Base-by-base conservation (phyloP, 2,113 vertebrate species). In the Phasianus colchicus region DNA sequence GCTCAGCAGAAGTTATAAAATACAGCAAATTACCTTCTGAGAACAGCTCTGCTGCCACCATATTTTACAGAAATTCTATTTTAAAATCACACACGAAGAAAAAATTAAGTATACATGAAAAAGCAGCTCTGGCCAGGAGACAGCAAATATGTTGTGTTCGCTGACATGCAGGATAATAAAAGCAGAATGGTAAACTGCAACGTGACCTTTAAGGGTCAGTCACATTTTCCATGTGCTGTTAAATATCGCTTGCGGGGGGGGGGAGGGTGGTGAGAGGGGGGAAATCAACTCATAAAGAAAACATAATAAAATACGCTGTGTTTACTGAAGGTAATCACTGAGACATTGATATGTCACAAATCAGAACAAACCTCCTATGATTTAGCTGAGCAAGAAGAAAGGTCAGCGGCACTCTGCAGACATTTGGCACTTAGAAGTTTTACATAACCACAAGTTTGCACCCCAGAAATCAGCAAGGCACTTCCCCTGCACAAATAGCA, bases 191-290 rank as follows among this genome's bases (percentile, higher is more conserved):
- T 11, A 55, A 79, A 45, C 25, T 20, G n/a, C 43, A 57, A 77
- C 27, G 80, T 90, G 97, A 96, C 96, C 96, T 97, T 95, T 96
- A 61, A 63, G 72, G 96, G 95, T 96, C 92, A 90, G 88, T 89
- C 97, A 96, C 91, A 96, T 95, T 97, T 95, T 97, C 98, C 94
- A 38, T 83, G 96, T 19, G 13, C 91, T 87, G 74, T 74, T 93
- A 94, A 95, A 91, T 30, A 71, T 60, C 78, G 42, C 58, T 63
- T 34, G 48, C 67, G 71, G 71, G 77, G 61, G 83, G 38, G 14
- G 1, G 65, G 52, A 57, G 45, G 15, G 29, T 11, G 30, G 24
- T 25, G 52, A n/a, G 20, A 7, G 27, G 57, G 29, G 34, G 1
- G 9, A 22, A 88, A 94, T 83, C 61, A 83, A n/a, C 86, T 95